Base-by-base conservation (phyloP, 2,888 invertebrate genomes). In the Anaspis maculata region DNA sequence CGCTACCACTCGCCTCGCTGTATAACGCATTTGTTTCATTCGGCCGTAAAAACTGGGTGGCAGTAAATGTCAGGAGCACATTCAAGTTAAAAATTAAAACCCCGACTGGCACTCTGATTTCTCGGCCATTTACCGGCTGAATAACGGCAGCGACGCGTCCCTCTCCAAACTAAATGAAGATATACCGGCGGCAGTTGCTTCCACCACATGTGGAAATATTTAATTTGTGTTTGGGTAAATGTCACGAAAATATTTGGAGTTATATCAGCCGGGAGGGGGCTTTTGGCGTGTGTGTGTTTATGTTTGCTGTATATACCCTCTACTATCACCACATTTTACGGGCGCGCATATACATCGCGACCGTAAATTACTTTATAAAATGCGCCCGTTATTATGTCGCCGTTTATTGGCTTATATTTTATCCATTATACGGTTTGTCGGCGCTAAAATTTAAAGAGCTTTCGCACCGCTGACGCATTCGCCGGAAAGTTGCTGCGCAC, bases 11-110 rank as follows among this genome's bases (percentile, higher is more conserved):
- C n/a, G n/a, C n/a, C n/a, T n/a, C n/a, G n/a, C n/a, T n/a, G n/a
- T 9, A 19, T 19, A 19, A 19, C 50, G 52, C 57, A 54, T 57
- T 57, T 52, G 54, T 58, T 59, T 55, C 52, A 51, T 53, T 56
- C 48, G 51, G 46, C 46, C 48, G 52, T 57, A 57, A 57, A 59
- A 58, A 57, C 46, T 48, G 54, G 52, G 51, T 50, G 57, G 57
- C 54, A 53, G 62, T 61, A 61, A 62, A 61, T 56, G 61, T 61
- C 62, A 58, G 56, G 49, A 57, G 51, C 62, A 62, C 59, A 57
- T 59, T 58, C 57, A 49, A 56, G 60, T 61, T 61, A 61, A 62
- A 62, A 61, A 61, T 62, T 62, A 62, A 62, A 62, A 59, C 59
- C 59, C 55, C 47, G 49, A 45, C 57, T 49, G 52, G 55, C 51